Percentiles rank a stretch among this genome's conserved stretches.
These are phyloP conservation scores for Pogonocherus hispidulus DNA, from an alignment of 2,888 invertebrate species.

Conservation along the genomic window DNA sequence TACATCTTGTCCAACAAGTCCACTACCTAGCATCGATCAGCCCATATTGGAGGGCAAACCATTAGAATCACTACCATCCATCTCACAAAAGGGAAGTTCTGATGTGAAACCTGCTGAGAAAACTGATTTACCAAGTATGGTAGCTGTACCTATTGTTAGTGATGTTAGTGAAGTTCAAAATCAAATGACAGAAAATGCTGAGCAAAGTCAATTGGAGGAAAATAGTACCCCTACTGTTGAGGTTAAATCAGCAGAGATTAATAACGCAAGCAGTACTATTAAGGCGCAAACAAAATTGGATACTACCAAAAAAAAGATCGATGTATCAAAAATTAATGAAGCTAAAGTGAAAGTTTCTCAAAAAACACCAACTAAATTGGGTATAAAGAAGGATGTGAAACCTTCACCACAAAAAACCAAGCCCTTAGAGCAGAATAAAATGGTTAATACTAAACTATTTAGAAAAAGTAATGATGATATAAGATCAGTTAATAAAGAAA, in stretches of 20 bases:
- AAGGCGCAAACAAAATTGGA: constrained; percentile 40
- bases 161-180: constrained; percentile 8
- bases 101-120: constrained; percentile 14
- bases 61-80: constrained; percentile 32
- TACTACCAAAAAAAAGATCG: constrained; percentile 30
- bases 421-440: constrained; percentile 15
- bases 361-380: constrained; percentile 16
- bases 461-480: constrained; percentile 41
- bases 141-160: not conserved
- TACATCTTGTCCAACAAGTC: constrained; percentile 66
- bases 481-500: constrained; percentile 34
- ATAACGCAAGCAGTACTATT: constrained; percentile 31
- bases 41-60: constrained; percentile 64
- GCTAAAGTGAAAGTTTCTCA: constrained; percentile 23
- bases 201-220: constrained; percentile 22
- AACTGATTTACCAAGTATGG: constrained; percentile 8
- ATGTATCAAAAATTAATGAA: constrained; percentile 33
- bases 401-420: constrained; percentile 12
- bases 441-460: constrained; percentile 22
- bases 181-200: constrained; percentile 14
- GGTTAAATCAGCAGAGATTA: constrained; percentile 36
- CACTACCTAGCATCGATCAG: constrained; percentile 67
- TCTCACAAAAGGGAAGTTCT: not conserved
- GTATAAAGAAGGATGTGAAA: constrained; percentile 31
- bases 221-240: constrained; percentile 25